These are phyloP conservation scores for Argyrosomus regius DNA, from an alignment of 2,797 vertebrate species.

Conservation along the genomic window DNA sequence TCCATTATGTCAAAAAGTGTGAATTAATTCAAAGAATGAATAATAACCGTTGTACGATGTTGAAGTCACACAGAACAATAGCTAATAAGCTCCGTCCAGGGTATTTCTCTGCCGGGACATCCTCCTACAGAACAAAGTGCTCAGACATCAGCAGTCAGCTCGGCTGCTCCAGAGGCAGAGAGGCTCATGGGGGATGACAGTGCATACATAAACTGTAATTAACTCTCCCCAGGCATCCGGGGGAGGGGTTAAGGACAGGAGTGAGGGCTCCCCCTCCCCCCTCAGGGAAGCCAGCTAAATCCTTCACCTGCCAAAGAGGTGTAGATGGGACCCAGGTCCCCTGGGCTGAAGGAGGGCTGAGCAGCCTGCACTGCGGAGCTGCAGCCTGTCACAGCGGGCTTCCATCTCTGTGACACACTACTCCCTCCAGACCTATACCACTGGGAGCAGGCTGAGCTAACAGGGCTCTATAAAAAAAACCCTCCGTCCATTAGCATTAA, in stretches of 20 bases:
- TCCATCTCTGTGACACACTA: constrained; percentile 55
- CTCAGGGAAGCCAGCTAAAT: constrained; percentile 64
- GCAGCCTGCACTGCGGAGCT: constrained; percentile 44
- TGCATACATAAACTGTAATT: constrained; percentile 82
- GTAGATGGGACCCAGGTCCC: constrained; percentile 70
- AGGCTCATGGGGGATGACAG: constrained; percentile 78
- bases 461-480: constrained; percentile 30
- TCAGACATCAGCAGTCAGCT: constrained; percentile 68
- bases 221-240: constrained; percentile 73
- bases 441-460: constrained; percentile 51
- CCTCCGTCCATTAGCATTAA: constrained; percentile 62
- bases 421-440: constrained; percentile 53
- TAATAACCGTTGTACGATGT: constrained; percentile 38
- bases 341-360: constrained; percentile 50
- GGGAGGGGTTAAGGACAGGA: constrained; percentile 47
- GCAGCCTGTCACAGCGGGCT: constrained; percentile 66
- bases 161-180: constrained; percentile 61
- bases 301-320: constrained; percentile 74
- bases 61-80: constrained; percentile 58
- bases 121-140: constrained; percentile 64
- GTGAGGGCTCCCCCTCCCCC: constrained; percentile 39
- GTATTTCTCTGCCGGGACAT: constrained; percentile 68
- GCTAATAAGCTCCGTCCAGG: constrained; percentile 67
- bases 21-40: constrained; percentile 56
- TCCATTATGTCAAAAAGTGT: constrained; percentile 48